These are phyloP conservation scores for Vulpes vulpes DNA, from an alignment of 2,113 vertebrate species.

Conservation along the genomic window DNA sequence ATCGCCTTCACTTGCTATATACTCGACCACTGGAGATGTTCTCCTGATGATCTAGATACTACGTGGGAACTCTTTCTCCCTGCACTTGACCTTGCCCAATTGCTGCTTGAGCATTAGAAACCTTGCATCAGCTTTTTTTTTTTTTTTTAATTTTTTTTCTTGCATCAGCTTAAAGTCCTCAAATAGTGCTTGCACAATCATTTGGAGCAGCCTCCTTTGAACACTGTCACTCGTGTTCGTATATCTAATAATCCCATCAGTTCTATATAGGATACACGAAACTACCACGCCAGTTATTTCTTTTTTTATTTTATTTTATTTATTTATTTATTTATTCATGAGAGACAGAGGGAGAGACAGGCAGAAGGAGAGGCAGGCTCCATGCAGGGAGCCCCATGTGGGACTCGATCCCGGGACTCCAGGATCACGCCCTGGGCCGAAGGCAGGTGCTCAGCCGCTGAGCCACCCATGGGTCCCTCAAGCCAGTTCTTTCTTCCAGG, in stretches of 20 bases:
- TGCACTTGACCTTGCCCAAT: not conserved
- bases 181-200: not conserved
- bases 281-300: not conserved
- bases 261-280: slow-evolving; percentile 6
- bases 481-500: not conserved
- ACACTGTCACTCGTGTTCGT: not conserved
- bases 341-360: too few relatives aligned
- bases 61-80: not conserved
- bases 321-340: too few relatives aligned
- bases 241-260: not conserved
- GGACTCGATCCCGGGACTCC: too few relatives aligned
- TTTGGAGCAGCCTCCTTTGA: not conserved
- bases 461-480: not conserved
- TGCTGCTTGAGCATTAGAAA: not conserved
- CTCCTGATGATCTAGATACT: not conserved
- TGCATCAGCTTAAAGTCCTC: not conserved
- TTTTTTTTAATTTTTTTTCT: too few relatives aligned
- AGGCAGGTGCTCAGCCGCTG: too few relatives aligned
- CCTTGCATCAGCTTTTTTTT: not conserved
- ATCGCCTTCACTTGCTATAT: not conserved
- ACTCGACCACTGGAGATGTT: not conserved
- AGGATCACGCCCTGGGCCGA: too few relatives aligned
- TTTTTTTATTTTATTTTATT: too few relatives aligned
- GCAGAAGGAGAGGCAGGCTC: too few relatives aligned
- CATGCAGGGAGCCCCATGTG: too few relatives aligned